These are phyloP conservation scores for Campaea margaritaria DNA, from an alignment of 2,888 invertebrate genomes.

Conservation along the genomic window DNA sequence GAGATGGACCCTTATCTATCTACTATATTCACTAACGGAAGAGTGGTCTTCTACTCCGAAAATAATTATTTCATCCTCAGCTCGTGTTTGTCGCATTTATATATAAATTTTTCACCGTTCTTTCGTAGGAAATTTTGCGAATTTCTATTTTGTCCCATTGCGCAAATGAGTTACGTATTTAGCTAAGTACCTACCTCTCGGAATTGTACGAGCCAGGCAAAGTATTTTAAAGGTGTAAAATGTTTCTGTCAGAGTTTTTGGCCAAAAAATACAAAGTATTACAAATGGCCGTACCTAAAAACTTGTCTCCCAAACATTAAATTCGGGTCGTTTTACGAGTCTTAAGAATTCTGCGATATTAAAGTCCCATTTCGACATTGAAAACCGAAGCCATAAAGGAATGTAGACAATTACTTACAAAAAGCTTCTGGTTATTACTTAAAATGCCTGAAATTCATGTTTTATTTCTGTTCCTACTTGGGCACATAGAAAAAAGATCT, in stretches of 20 bases:
- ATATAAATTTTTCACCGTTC: too few species aligned
- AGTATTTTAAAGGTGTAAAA: conserved; percentile 26
- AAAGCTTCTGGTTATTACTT: conserved; percentile 33
- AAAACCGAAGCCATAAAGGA: conserved; percentile 25
- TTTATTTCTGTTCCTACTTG: conserved; percentile 20
- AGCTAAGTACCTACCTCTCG: background rate
- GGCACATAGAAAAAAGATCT: conserved; percentile 20
- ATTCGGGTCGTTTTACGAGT: conserved; percentile 30
- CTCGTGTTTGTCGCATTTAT: too few species aligned
- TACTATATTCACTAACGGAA: too few species aligned
- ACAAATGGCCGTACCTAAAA: conserved; percentile 22
- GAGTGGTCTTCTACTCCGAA: too few species aligned
- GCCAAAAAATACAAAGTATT: conserved; percentile 28
- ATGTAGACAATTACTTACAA: conserved; percentile 33
- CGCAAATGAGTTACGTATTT: background rate
- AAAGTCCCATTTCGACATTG: conserved; percentile 33
- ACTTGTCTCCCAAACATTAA: conserved; percentile 33
- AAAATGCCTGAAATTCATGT: conserved; percentile 24
- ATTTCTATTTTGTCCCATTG: background rate
- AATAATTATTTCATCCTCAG: too few species aligned
- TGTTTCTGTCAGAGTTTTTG: conserved; percentile 16
- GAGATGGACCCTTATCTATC: too few species aligned
- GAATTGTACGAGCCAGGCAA: conserved; percentile 8
- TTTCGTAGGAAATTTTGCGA: background rate
- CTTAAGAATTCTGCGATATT: conserved; percentile 28